Evolutionary conservation across 2,797 vertebrate genomes (phyloP), one percentile per base, ranked within the genome.

Genomic region (Clarias laeviceps): DNA sequence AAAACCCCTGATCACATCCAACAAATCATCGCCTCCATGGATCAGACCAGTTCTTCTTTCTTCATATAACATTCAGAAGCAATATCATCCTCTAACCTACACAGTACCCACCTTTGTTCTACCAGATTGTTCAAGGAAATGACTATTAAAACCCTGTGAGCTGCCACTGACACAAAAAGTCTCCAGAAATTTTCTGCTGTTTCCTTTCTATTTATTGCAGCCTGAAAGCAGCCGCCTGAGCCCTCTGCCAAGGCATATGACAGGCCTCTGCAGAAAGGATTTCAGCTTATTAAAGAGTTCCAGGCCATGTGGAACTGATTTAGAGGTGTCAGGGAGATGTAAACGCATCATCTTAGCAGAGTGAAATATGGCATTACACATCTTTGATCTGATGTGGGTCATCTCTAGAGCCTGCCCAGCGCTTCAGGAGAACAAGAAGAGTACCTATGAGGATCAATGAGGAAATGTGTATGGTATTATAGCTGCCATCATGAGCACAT

Each of bases 331-430:
- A 91, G 91, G 92, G 90, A 92, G 92, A 94, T 91, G 92, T 92
- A 89, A 90, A 90, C 91, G 90, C 90, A 90, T 94, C 93, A 94
- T 93, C 80, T 91, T 40, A 82, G 76, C 87, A 45, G 24, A 85
- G 90, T 95, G 92, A 95, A 87, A 94, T 95, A 95, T 40, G 54
- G 90, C 89, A 84, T 85, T 0, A 88, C 89, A 90, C 89, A 92
- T 93, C 94, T 95, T 95, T 95, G 94, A 95, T 94, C 94, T 94
- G 88, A 91, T 83, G 82, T 59, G 82, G 89, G 87, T 90, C 90
- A 83, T 87, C 90, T 91, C 89, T 76, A 85, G 78, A 88, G 85
- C 80, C 80, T 65, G 83, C 70, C 86, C 66, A 50, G 80, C 86
- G 62, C 81, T 79, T 74, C 87, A 82, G 85, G 80, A 76, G 64